These are phyloP conservation scores for Caenorhabditis macrosperma DNA, from an alignment of 2,888 invertebrate genomes.

Conservation along the genomic window DNA sequence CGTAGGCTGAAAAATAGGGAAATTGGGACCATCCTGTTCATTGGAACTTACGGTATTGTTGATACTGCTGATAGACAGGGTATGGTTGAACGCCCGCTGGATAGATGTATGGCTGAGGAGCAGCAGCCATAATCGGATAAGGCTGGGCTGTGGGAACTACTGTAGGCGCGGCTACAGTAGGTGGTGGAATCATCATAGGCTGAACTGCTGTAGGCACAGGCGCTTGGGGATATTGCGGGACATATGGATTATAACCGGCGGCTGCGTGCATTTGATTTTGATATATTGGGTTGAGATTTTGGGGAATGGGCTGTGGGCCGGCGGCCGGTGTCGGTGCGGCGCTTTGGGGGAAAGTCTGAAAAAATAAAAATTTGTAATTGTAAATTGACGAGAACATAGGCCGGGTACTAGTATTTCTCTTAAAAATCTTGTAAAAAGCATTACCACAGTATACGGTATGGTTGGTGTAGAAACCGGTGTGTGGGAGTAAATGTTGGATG, in stretches of 20 bases:
- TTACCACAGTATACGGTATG: conserved; percentile 36
- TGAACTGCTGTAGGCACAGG: not conserved
- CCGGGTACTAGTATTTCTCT: too few species aligned
- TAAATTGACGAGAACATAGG: too few species aligned
- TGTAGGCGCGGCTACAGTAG: not conserved
- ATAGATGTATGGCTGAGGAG: conserved; percentile 18
- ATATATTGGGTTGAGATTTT: not conserved
- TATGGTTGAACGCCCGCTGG: conserved; percentile 32
- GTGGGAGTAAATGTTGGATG: conserved; percentile 7
- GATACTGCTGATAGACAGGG: conserved; percentile 44
- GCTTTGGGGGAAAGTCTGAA: conserved; percentile 33
- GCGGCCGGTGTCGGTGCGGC: conserved; percentile 15
- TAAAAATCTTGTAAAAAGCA: too few species aligned
- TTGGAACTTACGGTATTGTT: conserved; percentile 35
- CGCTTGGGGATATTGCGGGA: not conserved
- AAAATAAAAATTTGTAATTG: not conserved
- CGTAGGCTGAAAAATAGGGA: conserved; percentile 5
- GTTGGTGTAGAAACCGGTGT: conserved; percentile 17
- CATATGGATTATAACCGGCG: conserved; percentile 23
- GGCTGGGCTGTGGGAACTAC: conserved; percentile 11
- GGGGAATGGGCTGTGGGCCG: conserved; percentile 18
- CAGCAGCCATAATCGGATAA: not conserved
- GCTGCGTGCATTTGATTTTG: conserved; percentile 19
- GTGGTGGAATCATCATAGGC: not conserved
- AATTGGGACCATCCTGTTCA: not conserved